A percentile compares a stretch with the other conserved stretches of the same genome.
These are phyloP conservation scores for Drosophila pectinifera DNA, from an alignment of 1,140 invertebrate genomes.

Conservation along the genomic window DNA sequence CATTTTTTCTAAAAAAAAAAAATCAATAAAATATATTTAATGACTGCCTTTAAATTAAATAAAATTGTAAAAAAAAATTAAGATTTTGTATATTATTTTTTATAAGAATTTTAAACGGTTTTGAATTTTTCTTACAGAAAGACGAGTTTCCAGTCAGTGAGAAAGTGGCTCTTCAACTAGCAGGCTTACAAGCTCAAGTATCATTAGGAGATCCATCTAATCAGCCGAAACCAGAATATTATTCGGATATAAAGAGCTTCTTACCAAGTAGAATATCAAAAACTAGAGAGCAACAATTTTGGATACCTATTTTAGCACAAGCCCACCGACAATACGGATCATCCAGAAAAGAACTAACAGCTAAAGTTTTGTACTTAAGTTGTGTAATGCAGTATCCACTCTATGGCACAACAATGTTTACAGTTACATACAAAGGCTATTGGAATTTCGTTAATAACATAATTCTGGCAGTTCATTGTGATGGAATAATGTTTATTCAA, in stretches of 20 bases:
- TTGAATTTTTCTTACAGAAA: slow-evolving; percentile 86
- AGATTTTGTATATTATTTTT: not conserved
- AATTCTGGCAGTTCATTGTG: slow-evolving; percentile 93
- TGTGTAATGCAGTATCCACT: slow-evolving; percentile 99
- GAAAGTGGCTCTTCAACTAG: slow-evolving; percentile 96
- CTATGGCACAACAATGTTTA: slow-evolving; percentile 97
- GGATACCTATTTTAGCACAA: slow-evolving; percentile 94
- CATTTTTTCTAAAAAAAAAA: no score
- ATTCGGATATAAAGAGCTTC: slow-evolving; percentile 92
- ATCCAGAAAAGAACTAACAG: slow-evolving; percentile 94
- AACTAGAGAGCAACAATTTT: slow-evolving; percentile 91
- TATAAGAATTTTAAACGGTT: not conserved
- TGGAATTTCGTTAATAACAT: slow-evolving; percentile 92
- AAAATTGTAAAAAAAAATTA: no score
- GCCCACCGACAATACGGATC: slow-evolving; percentile 95
- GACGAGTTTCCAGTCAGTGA: slow-evolving; percentile 98
- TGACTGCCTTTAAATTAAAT: no score
- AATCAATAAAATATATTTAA: no score
- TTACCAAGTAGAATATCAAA: slow-evolving; percentile 91
- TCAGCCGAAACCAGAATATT: slow-evolving; percentile 88
- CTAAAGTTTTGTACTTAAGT: slow-evolving; percentile 96
- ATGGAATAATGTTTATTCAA: slow-evolving; percentile 95
- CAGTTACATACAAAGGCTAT: slow-evolving; percentile 95
- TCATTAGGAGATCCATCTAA: slow-evolving; percentile 92
- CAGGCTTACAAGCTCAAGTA: slow-evolving; percentile 97